These are phyloP conservation scores for Diaperis boleti DNA, from an alignment of 2,888 invertebrate species.

Conservation along the genomic window DNA sequence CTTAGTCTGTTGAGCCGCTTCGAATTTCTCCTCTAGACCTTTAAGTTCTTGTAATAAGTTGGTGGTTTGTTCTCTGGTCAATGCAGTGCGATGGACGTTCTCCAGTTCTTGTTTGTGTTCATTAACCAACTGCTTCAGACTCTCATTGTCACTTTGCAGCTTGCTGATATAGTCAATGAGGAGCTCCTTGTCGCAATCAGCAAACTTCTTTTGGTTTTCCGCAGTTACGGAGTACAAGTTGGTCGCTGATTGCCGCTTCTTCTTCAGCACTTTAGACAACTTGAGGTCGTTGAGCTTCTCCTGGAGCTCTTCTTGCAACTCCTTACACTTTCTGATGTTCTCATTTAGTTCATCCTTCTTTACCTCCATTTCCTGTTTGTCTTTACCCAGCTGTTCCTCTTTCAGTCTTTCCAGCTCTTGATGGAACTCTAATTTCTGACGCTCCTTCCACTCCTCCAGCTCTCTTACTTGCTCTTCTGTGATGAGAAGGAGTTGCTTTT, in stretches of 20 bases:
- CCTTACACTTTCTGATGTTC: constrained; percentile 73
- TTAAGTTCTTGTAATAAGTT: constrained; percentile 77
- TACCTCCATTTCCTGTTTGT: constrained; percentile 69
- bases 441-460: constrained; percentile 66
- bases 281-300: constrained; percentile 40
- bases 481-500: constrained; percentile 5
- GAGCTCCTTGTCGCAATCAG: constrained; percentile 53
- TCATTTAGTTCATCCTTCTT: constrained; percentile 69
- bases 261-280: constrained; percentile 48
- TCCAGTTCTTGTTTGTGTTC: constrained; percentile 63
- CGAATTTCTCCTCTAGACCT: constrained; percentile 74
- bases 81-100: constrained; percentile 69
- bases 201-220: constrained; percentile 58
- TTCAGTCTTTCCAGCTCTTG: constrained; percentile 65
- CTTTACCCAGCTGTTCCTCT: constrained; percentile 42
- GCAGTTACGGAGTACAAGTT: constrained; percentile 52
- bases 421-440: constrained; percentile 64
- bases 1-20: constrained; percentile 75
- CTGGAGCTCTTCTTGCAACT: constrained; percentile 71
- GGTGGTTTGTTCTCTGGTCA: constrained; percentile 77
- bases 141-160: constrained; percentile 59
- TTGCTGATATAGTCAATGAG: constrained; percentile 59
- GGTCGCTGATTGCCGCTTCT: constrained; percentile 45
- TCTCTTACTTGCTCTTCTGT: constrained; percentile 19
- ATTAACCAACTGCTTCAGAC: constrained; percentile 57